Evolutionary conservation across 2,113 vertebrate genomes (phyloP).

Genomic region (Podilymbus podiceps): DNA sequence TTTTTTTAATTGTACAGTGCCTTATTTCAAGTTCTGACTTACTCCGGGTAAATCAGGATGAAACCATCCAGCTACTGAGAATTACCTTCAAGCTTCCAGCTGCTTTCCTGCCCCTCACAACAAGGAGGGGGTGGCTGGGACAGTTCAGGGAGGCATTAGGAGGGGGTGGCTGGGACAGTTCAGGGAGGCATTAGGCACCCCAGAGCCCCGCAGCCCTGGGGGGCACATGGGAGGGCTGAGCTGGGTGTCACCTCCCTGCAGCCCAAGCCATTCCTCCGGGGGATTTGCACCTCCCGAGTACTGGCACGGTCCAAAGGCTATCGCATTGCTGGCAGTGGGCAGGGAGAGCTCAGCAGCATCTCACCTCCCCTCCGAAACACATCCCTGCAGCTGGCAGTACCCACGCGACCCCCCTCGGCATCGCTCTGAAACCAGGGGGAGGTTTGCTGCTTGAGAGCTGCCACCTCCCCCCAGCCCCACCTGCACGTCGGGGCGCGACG

Average conservation of each 20-base stretch:
- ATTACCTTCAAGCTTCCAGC: not conserved
- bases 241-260: not conserved
- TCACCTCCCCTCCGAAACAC: not conserved
- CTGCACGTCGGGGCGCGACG: accelerated
- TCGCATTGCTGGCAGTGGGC: accelerated
- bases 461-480: not conserved
- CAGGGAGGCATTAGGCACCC: not conserved
- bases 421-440: accelerated
- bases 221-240: not conserved
- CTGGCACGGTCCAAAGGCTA: not conserved
- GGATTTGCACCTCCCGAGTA: not conserved
- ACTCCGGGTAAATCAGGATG: not conserved
- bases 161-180: not conserved
- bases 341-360: not conserved
- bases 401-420: not conserved
- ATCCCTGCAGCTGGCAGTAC: not conserved
- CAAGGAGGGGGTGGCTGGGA: not conserved
- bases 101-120: not conserved
- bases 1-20: not conserved
- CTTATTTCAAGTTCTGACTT: not conserved
- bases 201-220: too few relatives aligned
- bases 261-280: not conserved
- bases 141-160: not conserved
- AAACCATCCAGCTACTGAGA: not conserved
- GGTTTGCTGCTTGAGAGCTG: not conserved